phyloP scores from a whole-genome alignment of 2,797 vertebrate species.

The Gadopsis bispinosus region DNA sequence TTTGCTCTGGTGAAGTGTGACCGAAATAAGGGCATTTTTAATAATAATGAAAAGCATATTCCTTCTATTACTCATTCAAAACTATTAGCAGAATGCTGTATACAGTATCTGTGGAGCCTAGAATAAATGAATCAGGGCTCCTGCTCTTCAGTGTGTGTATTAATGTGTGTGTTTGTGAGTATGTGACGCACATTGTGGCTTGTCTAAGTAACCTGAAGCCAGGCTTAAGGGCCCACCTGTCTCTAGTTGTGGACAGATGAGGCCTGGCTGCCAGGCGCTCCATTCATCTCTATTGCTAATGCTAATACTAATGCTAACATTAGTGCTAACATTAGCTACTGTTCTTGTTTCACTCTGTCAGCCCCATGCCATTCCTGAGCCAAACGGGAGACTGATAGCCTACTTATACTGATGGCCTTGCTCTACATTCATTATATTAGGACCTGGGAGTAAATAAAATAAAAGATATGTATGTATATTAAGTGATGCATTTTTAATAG shows the following conservation, averaged over 20 bases:
- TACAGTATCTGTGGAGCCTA: neutral
- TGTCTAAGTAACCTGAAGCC: constrained; percentile 79
- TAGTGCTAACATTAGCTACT: constrained; percentile 82
- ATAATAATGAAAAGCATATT: neutral
- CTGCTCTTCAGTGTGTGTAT: constrained; percentile 38
- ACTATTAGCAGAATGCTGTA: constrained; percentile 9
- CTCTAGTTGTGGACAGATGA: constrained; percentile 83
- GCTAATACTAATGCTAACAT: constrained; percentile 81
- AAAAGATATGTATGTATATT: constrained; percentile 35
- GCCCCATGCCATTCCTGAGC: constrained; percentile 72
- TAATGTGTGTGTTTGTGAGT: constrained; percentile 59
- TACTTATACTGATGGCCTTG: constrained; percentile 65
- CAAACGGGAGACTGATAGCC: constrained; percentile 68
- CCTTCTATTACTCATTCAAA: neutral
- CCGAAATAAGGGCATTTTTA: neutral
- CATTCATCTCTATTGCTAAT: constrained; percentile 76
- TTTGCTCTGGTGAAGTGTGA: constrained; percentile 24
- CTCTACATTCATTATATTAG: constrained; percentile 61
- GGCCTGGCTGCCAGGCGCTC: constrained; percentile 74
- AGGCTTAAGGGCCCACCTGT: constrained; percentile 79
- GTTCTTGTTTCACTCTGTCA: constrained; percentile 81
- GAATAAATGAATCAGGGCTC: constrained; percentile 38
- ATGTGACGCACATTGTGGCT: constrained; percentile 72
- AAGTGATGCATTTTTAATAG: constrained; percentile 40
- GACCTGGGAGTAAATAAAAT: constrained; percentile 51